These are phyloP conservation scores for Halocynthia aurantium DNA, from an alignment of 23 tunicate species.

Conservation along the genomic window DNA sequence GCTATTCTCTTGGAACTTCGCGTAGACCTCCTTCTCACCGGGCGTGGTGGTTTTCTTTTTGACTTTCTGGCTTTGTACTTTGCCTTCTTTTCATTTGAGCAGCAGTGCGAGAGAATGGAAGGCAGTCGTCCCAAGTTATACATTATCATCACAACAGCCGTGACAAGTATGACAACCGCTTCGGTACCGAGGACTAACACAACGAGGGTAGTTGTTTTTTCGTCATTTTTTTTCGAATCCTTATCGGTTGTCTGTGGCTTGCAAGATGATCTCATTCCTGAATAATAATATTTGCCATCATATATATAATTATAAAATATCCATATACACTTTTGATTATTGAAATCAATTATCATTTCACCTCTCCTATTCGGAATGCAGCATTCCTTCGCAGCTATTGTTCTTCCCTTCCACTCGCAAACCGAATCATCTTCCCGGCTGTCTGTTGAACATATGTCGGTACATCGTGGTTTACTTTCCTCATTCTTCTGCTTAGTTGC, in stretches of 20 bases:
- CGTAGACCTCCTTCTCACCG: background rate
- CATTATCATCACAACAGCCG: conserved; percentile 11
- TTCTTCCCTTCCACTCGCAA: no score
- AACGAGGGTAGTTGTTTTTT: conserved; percentile 1
- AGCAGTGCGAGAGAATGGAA: background rate
- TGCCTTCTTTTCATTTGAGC: background rate
- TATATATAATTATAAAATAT: no score
- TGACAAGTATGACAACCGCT: conserved; percentile 9
- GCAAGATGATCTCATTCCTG: conserved; percentile 10
- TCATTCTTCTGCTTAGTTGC: background rate
- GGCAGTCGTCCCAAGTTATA: conserved; percentile 20
- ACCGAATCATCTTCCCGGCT: no score
- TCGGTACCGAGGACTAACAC: conserved; percentile 15
- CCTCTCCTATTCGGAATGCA: no score
- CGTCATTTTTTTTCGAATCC: background rate
- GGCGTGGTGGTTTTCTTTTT: background rate
- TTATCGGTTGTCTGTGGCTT: background rate
- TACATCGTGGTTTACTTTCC: background rate
- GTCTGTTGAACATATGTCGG: background rate
- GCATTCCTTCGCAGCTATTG: no score
- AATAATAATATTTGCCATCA: background rate
- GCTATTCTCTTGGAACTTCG: background rate
- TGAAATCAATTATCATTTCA: no score
- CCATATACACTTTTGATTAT: no score
- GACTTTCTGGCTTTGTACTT: background rate